phyloP scores from a whole-genome alignment of 2,113 vertebrate genomes.

The Elaphurus davidianus region DNA sequence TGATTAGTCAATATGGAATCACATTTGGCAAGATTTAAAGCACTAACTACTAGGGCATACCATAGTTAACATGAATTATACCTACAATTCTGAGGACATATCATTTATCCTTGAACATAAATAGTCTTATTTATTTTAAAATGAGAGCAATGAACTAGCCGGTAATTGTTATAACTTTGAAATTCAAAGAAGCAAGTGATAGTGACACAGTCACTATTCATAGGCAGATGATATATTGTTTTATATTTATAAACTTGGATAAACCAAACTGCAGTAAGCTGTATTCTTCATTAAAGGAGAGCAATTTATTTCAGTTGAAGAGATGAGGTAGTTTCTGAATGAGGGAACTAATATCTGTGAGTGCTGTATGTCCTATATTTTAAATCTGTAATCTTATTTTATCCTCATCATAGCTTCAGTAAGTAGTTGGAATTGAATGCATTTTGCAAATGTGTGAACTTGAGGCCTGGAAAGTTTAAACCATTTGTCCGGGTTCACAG shows the following conservation, averaged over 20 bases:
- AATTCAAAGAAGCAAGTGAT: not conserved
- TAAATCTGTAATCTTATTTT: not conserved
- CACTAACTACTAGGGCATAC: not conserved
- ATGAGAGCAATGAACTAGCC: not conserved
- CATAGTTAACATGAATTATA: not conserved
- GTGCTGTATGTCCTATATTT: not conserved
- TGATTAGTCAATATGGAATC: not conserved
- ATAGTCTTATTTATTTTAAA: conserved; percentile 13
- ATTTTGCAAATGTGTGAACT: conserved; percentile 3
- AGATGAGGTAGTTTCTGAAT: not conserved
- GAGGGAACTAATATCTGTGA: not conserved
- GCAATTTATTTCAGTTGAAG: not conserved
- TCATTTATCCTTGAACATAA: not conserved
- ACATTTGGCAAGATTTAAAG: not conserved
- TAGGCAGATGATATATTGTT: not conserved
- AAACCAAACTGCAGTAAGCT: not conserved
- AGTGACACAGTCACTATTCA: not conserved
- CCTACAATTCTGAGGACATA: not conserved
- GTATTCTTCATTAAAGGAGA: not conserved
- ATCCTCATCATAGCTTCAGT: not conserved
- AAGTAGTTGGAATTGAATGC: not conserved
- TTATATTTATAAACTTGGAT: not conserved
- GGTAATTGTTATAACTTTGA: conserved; percentile 2
- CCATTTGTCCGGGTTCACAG: not conserved
- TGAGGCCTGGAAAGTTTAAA: not conserved